Conservation (phyloP, 2,113 vertebrate genomes). For the zebrafish (Danio rerio) region DNA sequence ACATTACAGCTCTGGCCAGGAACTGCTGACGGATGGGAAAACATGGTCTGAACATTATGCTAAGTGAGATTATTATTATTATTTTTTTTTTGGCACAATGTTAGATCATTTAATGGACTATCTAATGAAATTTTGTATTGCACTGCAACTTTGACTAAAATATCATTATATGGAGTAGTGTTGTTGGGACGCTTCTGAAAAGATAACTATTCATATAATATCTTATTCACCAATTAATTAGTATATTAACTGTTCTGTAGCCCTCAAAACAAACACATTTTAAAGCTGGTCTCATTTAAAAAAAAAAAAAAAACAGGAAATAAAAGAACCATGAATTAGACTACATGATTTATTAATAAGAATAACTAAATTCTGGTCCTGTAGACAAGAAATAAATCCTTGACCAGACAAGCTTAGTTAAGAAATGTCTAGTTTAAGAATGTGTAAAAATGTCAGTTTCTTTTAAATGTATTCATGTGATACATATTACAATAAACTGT, state of each 20-base stretch:
- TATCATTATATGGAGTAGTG: neutral
- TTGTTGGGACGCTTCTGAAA: neutral
- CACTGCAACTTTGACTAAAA: neutral
- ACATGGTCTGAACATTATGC: constrained; percentile 2
- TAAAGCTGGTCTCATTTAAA: neutral
- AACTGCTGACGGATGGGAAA: neutral
- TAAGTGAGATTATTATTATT: neutral
- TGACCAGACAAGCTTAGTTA: too few relatives aligned
- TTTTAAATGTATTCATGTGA: too few relatives aligned
- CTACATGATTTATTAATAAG: too few relatives aligned
- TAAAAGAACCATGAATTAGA: too few relatives aligned
- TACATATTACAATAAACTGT: too few relatives aligned
- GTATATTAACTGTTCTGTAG: neutral
- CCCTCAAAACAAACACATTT: neutral
- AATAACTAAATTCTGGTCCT: too few relatives aligned
- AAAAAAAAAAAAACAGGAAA: too few relatives aligned
- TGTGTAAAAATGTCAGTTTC: too few relatives aligned
- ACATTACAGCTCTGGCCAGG: constrained; percentile 6
- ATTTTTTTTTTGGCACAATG: neutral
- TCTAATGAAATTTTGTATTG: neutral
- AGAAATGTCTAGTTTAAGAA: too few relatives aligned
- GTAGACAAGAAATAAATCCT: too few relatives aligned
- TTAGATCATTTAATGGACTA: neutral
- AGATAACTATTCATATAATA: neutral
- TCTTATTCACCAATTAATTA: neutral